These are phyloP conservation scores for Diarsia dahlii DNA, from an alignment of 2,888 invertebrate species.

Conservation along the genomic window DNA sequence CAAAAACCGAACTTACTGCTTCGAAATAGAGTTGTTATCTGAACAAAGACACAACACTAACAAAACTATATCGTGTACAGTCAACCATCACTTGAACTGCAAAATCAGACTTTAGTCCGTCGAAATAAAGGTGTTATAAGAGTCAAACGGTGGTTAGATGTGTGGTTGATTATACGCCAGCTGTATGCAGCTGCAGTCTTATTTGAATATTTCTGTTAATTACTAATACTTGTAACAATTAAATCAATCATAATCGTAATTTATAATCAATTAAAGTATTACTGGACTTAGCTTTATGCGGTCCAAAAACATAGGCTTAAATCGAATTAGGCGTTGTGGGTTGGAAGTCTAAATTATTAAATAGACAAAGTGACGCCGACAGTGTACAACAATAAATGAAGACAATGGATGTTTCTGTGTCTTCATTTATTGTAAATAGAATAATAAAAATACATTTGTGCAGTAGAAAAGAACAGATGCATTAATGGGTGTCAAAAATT, in stretches of 20 bases:
- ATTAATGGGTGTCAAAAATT: too few relatives aligned
- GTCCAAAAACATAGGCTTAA: not conserved
- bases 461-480: too few relatives aligned
- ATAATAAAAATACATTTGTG: too few relatives aligned
- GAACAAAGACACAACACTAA: too few relatives aligned
- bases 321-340: not conserved
- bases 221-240: conserved; percentile 27
- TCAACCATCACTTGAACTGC: not conserved
- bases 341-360: too few relatives aligned
- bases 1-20: not conserved
- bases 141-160: not conserved
- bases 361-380: too few relatives aligned
- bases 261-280: conserved; percentile 8
- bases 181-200: conserved; percentile 35
- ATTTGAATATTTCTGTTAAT: conserved; percentile 38
- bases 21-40: not conserved
- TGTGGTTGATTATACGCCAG: conserved; percentile 9
- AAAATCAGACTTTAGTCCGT: not conserved
- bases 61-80: too few relatives aligned
- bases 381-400: too few relatives aligned
- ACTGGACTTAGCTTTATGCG: not conserved
- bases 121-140: not conserved
- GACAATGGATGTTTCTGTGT: too few relatives aligned
- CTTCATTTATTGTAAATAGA: too few relatives aligned
- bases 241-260: conserved; percentile 32